Evolutionary conservation across 2,113 vertebrate species (phyloP).

Genomic region (Dascyllus trimaculatus): DNA sequence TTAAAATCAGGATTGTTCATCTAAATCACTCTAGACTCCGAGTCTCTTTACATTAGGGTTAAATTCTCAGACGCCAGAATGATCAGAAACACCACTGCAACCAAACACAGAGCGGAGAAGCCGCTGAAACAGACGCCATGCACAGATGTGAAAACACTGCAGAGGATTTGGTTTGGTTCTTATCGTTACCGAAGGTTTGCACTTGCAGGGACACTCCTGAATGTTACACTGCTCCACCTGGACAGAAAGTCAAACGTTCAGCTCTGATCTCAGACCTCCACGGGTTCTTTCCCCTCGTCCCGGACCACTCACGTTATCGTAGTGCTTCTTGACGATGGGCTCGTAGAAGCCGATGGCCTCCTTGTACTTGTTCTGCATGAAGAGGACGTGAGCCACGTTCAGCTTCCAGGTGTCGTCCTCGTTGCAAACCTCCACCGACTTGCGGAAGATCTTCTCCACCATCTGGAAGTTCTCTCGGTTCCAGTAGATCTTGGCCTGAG

Average conservation of each 20-base stretch:
- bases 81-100: constrained; percentile 49
- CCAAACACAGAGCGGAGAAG: not conserved
- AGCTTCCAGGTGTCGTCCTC: constrained; percentile 95
- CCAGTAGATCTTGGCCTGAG: constrained; percentile 97
- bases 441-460: constrained; percentile 97
- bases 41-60: no score
- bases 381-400: constrained; percentile 96
- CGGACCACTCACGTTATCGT: constrained; percentile 86
- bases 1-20: no score
- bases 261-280: not conserved
- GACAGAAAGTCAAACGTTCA: constrained; percentile 54
- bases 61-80: not conserved
- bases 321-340: constrained; percentile 96
- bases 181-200: constrained; percentile 84
- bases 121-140: constrained; percentile 33
- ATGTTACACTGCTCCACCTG: constrained; percentile 89
- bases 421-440: constrained; percentile 94
- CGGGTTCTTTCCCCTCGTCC: no score
- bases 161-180: constrained; percentile 29
- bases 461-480: constrained; percentile 94
- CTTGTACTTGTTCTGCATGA: constrained; percentile 98
- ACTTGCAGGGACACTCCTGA: constrained; percentile 88
- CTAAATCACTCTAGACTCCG: no score
- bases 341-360: constrained; percentile 96
- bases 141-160: constrained; percentile 55